phyloP scores from a whole-genome alignment of 2,797 vertebrate species.

The Chaetodon trifasciatus region DNA sequence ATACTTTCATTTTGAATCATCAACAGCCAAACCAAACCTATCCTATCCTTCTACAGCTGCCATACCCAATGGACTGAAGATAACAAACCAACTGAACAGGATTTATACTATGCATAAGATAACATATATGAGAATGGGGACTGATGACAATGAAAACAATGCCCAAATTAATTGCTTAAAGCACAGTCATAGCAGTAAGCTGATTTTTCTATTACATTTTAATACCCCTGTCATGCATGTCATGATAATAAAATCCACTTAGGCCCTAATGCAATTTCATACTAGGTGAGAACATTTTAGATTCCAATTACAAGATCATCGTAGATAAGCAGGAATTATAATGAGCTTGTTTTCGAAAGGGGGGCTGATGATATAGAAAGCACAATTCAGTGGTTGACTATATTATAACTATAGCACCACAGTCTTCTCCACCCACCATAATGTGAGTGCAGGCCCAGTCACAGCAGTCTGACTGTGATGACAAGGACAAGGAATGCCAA shows the following conservation, averaged over 20 bases:
- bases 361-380: constrained; percentile 47
- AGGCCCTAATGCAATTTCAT: constrained; percentile 63
- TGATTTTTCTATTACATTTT: constrained; percentile 60
- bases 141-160: constrained; percentile 23
- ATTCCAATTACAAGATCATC: constrained; percentile 72
- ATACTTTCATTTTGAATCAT: too few relatives aligned
- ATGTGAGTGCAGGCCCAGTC: constrained; percentile 35
- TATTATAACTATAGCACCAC: neutral
- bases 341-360: constrained; percentile 51
- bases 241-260: constrained; percentile 64
- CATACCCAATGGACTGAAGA: neutral
- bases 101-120: neutral
- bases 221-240: constrained; percentile 43
- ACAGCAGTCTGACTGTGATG: constrained; percentile 44
- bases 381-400: neutral
- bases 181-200: constrained; percentile 23
- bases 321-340: constrained; percentile 65
- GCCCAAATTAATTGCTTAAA: constrained; percentile 46
- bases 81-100: constrained; percentile 9
- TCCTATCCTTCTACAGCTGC: neutral
- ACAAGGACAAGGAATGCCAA: constrained; percentile 70
- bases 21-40: neutral
- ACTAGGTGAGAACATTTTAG: constrained; percentile 66
- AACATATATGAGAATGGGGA: neutral
- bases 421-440: neutral